Evolutionary conservation across 1,140 invertebrate species (phyloP), one percentile per base, ranked within the genome.

Genomic region (Bombus impatiens): DNA sequence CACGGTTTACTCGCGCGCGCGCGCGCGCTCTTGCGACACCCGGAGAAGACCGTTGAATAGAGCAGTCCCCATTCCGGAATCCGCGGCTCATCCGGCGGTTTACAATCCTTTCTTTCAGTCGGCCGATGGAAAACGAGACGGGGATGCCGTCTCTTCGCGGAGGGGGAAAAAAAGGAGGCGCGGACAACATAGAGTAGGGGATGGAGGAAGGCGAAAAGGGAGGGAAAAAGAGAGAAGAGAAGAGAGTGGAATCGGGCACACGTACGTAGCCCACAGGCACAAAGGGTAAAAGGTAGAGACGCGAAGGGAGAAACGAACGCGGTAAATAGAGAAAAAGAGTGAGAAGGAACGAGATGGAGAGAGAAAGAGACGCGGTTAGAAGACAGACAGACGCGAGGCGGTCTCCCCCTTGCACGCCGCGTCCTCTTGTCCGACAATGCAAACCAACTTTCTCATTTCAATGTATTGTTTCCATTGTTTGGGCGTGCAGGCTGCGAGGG

Each of bases 361-460:
- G 42, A 22, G 77, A 57, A 72, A 32, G 42, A 40, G 32, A 44
- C 44, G 74, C 42, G 62, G 70, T 62, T 47, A 71, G 71, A 77
- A 59, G 84, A 78, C 57, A 81, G 78, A 78, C 53, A 62, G 57
- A 62, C 77, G 74, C 79, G 42, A 44, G 71, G 44, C n/a, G 35
- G 68, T 57, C 12, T n/a, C 47, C 77, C 67, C 47, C 15, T 32
- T 10, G n/a, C 78, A 25, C 68, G 32, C 68, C 59, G 70, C 83
- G 86, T 75, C 76, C 75, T 87, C 86, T 91, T 92, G 87, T 92
- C 90, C 91, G 93, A 94, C 93, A 94, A 93, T 94, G 92, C 93
- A 94, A 93, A 94, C 93, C 92, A 93, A 93, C 93, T 94, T 93
- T 94, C 92, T 93, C 93, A 92, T 94, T 93, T 94, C 92, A 91